phyloP scores from a whole-genome alignment of 1,140 invertebrate genomes.

The Sarcophaga peregrina region DNA sequence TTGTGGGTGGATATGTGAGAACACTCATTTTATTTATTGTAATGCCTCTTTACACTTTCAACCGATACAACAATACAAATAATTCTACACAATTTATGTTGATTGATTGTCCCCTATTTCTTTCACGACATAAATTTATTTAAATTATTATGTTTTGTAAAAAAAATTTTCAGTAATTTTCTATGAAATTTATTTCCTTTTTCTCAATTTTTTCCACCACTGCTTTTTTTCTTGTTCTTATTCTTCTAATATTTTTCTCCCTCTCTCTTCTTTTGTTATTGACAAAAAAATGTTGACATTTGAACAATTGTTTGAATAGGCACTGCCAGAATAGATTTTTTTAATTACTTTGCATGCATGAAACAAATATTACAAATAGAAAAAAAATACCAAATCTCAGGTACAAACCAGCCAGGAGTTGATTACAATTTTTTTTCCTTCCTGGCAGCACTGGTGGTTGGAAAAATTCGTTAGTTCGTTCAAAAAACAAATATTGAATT shows the following conservation, averaged over 20 bases:
- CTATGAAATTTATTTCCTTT: conserved; percentile 7
- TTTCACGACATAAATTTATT: conserved; percentile 12
- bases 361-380: too few relatives aligned
- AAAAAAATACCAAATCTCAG: too few relatives aligned
- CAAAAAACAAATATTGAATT: too few relatives aligned
- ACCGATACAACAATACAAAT: neutral
- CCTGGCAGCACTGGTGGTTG: too few relatives aligned
- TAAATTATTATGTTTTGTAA: conserved; percentile 1
- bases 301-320: too few relatives aligned
- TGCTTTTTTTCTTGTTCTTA: conserved; percentile 10
- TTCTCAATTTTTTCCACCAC: conserved; percentile 12
- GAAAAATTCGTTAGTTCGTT: too few relatives aligned
- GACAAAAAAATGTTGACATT: neutral
- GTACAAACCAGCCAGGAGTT: too few relatives aligned
- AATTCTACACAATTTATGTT: neutral
- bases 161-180: conserved; percentile 3
- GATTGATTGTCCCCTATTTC: neutral
- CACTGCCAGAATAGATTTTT: too few relatives aligned
- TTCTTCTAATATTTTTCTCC: neutral
- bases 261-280: neutral
- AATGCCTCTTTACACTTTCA: conserved; percentile 12
- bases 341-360: too few relatives aligned
- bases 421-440: too few relatives aligned
- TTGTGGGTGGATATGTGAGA: conserved; percentile 64
- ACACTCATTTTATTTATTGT: conserved; percentile 55